Evolutionary conservation across 2,797 vertebrate genomes (phyloP), one percentile per base, ranked within the genome.

Genomic region (Ctenochaetus hawaiiensis): DNA sequence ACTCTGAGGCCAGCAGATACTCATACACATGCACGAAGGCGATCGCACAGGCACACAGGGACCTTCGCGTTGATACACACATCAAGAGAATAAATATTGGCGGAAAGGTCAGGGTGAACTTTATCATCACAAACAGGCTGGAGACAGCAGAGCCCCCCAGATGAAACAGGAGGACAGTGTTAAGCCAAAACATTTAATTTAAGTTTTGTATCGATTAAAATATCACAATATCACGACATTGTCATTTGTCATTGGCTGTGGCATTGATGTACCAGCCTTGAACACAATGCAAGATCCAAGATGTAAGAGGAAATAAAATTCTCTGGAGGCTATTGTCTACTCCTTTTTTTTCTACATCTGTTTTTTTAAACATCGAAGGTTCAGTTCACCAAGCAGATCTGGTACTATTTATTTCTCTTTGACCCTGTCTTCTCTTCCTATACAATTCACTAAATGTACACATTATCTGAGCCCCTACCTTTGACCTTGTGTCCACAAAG

Each of bases 401-500:
- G 94, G 72, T 93, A 95, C 92, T 91, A 89, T 93, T 96, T 95
- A 96, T 94, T 90, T 93, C 91, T 70, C 87, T 91, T 92, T 94
- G 93, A 94, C 90, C 91, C 92, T 85, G 82, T 85, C 91, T 94
- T 92, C 86, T 95, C 83, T 89, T 64, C 53, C 81, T 72, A 75
- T 66, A 86, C 82, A 62, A 75, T 77, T 76, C 64, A 65, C 61
- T 63, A n/a, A 61, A 69, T 80, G 61, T 26, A 48, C 53, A 48
- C 52, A 80, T 68, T 72, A 74, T 82, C 54, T 72, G 45, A 67
- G 30, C 18, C 65, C 75, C 68, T 54, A 80, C 75, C 78, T 81
- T 83, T 81, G 65, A 85, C 86, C 78, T 78, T 80, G 13, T 79
- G 77, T 67, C 68, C 54, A 78, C 79, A 74, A 77, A 77, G 53